phyloP scores from a whole-genome alignment of 2,888 invertebrate genomes.

The Temnothorax rugatulus region DNA sequence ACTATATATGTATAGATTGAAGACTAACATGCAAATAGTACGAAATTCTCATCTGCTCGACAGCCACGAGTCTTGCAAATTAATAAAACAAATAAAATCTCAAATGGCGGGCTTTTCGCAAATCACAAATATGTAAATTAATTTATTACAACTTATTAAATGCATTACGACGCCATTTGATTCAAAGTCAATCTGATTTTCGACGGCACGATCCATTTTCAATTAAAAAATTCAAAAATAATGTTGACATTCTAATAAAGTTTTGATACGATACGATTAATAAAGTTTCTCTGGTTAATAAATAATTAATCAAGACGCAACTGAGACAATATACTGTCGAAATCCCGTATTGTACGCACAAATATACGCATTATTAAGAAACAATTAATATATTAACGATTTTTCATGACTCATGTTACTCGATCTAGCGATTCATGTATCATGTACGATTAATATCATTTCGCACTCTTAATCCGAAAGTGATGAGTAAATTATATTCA shows the following conservation, averaged over 20 bases:
- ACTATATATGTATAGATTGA: too few species aligned
- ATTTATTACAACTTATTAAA: neutral
- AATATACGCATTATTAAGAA: neutral
- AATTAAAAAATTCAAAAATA: neutral
- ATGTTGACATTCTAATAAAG: neutral
- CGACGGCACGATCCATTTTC: neutral
- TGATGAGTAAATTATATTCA: neutral
- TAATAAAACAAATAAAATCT: too few species aligned
- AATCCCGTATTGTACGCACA: too few species aligned
- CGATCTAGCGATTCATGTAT: neutral
- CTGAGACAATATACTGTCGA: too few species aligned
- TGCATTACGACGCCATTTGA: neutral
- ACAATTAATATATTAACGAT: too few species aligned
- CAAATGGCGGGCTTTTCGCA: neutral
- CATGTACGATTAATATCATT: neutral
- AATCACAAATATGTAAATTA: neutral
- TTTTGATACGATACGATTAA: neutral
- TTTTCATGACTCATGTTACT: neutral
- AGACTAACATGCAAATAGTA: too few species aligned
- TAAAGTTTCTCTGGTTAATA: neutral
- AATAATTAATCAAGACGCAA: neutral
- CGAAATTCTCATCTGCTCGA: too few species aligned
- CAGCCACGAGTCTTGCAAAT: too few species aligned
- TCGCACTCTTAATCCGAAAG: neutral
- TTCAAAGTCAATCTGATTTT: neutral